Evolutionary conservation across 1,140 invertebrate genomes (phyloP).

Genomic region (Pseudomyrmex sp.): DNA sequence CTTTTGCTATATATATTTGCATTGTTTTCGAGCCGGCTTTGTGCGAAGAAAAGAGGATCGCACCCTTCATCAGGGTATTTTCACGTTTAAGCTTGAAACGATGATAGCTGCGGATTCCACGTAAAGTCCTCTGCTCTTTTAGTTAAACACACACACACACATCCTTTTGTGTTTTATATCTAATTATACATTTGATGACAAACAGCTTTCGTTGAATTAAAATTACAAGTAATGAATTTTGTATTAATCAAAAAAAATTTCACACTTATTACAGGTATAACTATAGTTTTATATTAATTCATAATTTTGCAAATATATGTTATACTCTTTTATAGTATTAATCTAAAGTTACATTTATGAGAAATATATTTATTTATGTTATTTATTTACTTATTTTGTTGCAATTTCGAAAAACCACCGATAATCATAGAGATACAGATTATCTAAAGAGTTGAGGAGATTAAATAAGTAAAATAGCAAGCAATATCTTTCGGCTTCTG

Average conservation of each 20-base stretch:
- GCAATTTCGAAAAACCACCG: too few species aligned
- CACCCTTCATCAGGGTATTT: neutral
- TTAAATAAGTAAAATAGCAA: neutral
- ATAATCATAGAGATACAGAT: too few species aligned
- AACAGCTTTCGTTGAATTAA: neutral
- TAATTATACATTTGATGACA: neutral
- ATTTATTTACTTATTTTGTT: too few species aligned
- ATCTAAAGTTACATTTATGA: neutral
- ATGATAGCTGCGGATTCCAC: constrained; percentile 37
- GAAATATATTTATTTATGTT: too few species aligned
- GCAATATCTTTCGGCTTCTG: constrained; percentile 49
- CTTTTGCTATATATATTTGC: constrained; percentile 29
- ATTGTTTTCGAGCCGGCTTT: constrained; percentile 57
- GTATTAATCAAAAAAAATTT: neutral
- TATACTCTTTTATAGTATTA: neutral
- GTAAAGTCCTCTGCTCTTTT: neutral
- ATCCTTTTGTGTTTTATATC: neutral
- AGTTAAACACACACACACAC: too few species aligned
- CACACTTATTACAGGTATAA: neutral
- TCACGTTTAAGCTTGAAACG: constrained; percentile 54
- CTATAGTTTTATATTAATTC: constrained; percentile 3
- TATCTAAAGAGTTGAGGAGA: neutral
- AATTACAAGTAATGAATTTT: constrained; percentile 2
- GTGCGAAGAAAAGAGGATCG: constrained; percentile 31
- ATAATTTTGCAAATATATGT: neutral